A percentile compares a stretch with the other conserved stretches of the same genome.
Evolutionary conservation across 2,888 invertebrate genomes (phyloP).

Genomic region (Ectropis crepuscularia): DNA sequence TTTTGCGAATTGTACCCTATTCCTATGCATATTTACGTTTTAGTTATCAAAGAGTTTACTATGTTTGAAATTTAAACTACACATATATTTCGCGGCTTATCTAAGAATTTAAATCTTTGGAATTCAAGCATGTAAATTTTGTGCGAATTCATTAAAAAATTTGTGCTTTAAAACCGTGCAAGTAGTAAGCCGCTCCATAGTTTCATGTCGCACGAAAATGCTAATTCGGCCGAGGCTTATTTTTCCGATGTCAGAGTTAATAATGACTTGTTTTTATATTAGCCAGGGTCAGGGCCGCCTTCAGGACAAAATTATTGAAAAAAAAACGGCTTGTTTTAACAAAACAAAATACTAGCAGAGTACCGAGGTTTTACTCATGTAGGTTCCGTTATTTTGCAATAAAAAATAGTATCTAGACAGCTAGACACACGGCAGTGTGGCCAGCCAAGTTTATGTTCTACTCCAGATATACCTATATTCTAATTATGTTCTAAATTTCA

Average conservation of each 20-base stretch:
- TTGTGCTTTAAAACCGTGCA: conserved; percentile 63
- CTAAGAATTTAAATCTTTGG: conserved; percentile 22
- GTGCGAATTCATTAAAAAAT: conserved; percentile 75
- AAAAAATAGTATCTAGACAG: too few species aligned
- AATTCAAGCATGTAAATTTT: conserved; percentile 63
- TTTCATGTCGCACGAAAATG: conserved; percentile 82
- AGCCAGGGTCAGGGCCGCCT: conserved; percentile 8
- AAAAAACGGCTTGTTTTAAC: background rate
- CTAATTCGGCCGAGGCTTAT: conserved; percentile 59
- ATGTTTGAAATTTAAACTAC: background rate
- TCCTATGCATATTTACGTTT: too few species aligned
- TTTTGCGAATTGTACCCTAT: too few species aligned
- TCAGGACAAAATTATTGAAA: background rate
- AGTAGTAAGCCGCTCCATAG: conserved; percentile 55
- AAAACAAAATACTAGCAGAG: background rate
- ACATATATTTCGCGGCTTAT: background rate
- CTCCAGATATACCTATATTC: too few species aligned
- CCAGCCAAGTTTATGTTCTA: too few species aligned
- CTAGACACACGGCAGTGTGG: too few species aligned
- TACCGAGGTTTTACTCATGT: too few species aligned
- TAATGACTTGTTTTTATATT: conserved; percentile 57
- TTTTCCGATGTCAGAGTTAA: conserved; percentile 70
- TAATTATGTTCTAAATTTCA: too few species aligned
- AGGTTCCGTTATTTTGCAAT: too few species aligned
- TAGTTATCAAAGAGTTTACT: background rate